Evolutionary conservation across 1,140 invertebrate species (phyloP), one percentile per base, ranked within the genome.

Genomic region (Glossosoma conforme): DNA sequence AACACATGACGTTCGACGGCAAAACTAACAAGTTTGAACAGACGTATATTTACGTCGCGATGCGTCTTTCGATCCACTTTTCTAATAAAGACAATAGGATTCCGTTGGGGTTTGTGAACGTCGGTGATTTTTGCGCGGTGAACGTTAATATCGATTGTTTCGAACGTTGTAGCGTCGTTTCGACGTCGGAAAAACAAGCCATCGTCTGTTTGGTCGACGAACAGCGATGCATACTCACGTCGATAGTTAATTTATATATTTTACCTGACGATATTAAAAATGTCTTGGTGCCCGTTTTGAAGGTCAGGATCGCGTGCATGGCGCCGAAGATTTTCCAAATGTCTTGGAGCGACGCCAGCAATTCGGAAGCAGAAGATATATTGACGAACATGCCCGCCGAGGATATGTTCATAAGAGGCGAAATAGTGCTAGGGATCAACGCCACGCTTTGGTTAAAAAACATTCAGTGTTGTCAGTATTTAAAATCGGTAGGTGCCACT

Each of bases 161-260:
- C 41, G 60, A 58, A 1, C 56, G 70, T 25, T 73, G 70, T 58
- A 64, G 67, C 59, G 62, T 75, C 1, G 35, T 72, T 1, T 68
- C 68, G 54, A 65, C 8, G 24, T 3, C 36, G 63, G 47, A 18
- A 13, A 1, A 44, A 54, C 33, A 63, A 60, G 22, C 62, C 62
- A 3, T 68, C n/a, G 50, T 74, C 2, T 68, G 65, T 42, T 49
- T 72, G 2, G 57, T 75, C 9, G 72, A 75, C 33, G 65, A 72
- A 52, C 65, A 70, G 48, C 62, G 52, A 44, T 52, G 62, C 15
- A 63, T 67, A 50, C 56, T 42, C 18, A 56, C 61, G 15, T 52
- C 44, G 10, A 65, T 67, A 50, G 64, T 64, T 18, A 59, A 62
- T 43, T 54, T 75, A 2, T 69, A 66, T 44, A 36, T 69, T 61